phyloP scores from a whole-genome alignment of 2,797 vertebrate species.

The Danio albolineatus region DNA sequence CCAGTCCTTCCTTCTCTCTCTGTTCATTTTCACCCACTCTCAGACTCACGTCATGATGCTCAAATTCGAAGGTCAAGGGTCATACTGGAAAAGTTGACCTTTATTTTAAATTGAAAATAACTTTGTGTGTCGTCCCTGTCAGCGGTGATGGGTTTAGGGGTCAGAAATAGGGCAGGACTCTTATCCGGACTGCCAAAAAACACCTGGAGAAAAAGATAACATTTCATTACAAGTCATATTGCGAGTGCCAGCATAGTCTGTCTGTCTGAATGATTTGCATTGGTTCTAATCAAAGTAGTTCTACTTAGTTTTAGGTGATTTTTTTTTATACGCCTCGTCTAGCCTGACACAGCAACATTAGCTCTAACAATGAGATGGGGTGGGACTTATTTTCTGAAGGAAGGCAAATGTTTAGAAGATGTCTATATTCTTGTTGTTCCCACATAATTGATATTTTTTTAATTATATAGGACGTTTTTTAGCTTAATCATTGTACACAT shows the following conservation, averaged over 20 bases:
- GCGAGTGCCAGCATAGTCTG: constrained; percentile 15
- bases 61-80: constrained; percentile 47
- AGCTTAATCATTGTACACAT: too few relatives aligned
- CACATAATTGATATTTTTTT: too few relatives aligned
- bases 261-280: neutral
- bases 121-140: constrained; percentile 43
- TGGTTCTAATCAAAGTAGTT: neutral
- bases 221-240: constrained; percentile 27
- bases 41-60: constrained; percentile 25
- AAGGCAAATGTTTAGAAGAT: neutral
- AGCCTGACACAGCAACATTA: constrained; percentile 2
- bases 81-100: constrained; percentile 41
- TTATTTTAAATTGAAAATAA: constrained; percentile 54
- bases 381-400: neutral
- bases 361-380: neutral
- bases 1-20: constrained; percentile 22
- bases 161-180: constrained; percentile 33
- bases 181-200: constrained; percentile 37
- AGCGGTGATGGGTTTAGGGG: constrained; percentile 36
- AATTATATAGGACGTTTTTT: too few relatives aligned
- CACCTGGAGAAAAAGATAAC: constrained; percentile 32
- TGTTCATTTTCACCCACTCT: neutral
- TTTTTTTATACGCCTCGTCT: neutral
- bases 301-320: neutral
- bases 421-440: too few relatives aligned